Conservation (phyloP, 2,113 vertebrate genomes). For the Salminus brasiliensis region DNA sequence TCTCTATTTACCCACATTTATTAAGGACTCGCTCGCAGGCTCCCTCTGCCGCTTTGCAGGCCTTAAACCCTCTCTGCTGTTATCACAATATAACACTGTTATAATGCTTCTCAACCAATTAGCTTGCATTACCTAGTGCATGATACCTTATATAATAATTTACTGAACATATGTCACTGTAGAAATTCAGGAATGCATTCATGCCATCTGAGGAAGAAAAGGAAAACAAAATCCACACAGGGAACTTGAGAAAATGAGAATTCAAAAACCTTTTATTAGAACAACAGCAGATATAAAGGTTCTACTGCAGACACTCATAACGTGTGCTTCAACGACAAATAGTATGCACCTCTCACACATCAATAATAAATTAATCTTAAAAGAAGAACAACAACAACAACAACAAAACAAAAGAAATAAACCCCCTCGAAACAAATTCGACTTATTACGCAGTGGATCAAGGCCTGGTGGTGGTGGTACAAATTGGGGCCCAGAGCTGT, state of each 20-base stretch:
- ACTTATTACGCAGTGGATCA: not conserved
- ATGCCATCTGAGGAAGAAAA: not conserved
- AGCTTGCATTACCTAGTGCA: too few relatives aligned
- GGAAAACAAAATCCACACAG: not conserved
- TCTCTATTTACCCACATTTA: too few relatives aligned
- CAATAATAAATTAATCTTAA: constrained; percentile 44
- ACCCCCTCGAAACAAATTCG: not conserved
- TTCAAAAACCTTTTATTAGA: constrained; percentile 47
- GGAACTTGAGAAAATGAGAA: not conserved
- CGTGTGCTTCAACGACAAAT: constrained; percentile 41
- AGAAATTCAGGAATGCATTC: not conserved
- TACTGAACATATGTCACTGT: too few relatives aligned
- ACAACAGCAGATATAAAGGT: constrained; percentile 42
- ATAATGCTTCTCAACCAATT: too few relatives aligned
- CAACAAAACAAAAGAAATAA: not conserved
- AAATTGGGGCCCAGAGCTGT: not conserved
- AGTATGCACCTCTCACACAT: constrained; percentile 23
- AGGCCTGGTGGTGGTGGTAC: constrained; percentile 28
- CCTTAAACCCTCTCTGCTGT: too few relatives aligned
- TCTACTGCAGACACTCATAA: constrained; percentile 37
- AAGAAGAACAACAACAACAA: constrained; percentile 21
- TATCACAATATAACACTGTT: too few relatives aligned
- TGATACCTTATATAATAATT: too few relatives aligned
- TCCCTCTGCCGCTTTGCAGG: too few relatives aligned
- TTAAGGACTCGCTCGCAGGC: too few relatives aligned